These are phyloP conservation scores for Noctua janthina DNA, from an alignment of 2,888 invertebrate species.

Conservation along the genomic window DNA sequence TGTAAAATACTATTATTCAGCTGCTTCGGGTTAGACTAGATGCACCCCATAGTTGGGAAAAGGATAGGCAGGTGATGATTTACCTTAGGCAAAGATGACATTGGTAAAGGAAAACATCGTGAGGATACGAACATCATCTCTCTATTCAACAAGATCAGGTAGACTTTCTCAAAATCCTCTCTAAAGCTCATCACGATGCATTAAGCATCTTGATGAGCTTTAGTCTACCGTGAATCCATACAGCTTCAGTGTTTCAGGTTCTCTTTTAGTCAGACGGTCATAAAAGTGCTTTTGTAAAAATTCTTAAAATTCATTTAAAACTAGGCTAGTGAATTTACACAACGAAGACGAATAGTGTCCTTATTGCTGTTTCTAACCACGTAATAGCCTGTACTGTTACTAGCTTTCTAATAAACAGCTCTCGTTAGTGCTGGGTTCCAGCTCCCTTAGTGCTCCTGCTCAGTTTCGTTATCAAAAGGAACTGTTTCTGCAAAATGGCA, in stretches of 20 bases:
- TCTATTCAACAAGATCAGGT: neutral
- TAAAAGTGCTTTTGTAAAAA: neutral
- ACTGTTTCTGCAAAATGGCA: neutral
- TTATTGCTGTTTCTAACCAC: neutral
- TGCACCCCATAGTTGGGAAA: too few relatives aligned
- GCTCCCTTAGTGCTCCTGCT: neutral
- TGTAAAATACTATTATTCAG: too few relatives aligned
- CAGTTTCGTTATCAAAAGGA: neutral
- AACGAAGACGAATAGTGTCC: slow-evolving; percentile 3
- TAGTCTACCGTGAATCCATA: neutral
- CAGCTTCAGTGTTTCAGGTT: neutral
- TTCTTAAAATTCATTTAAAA: neutral
- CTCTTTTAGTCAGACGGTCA: neutral
- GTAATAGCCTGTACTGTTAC: neutral
- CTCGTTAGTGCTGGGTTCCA: neutral
- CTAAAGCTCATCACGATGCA: too few relatives aligned
- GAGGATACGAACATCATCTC: neutral
- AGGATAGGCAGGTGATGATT: too few relatives aligned
- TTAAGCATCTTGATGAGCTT: neutral
- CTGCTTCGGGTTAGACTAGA: too few relatives aligned
- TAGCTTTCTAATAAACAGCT: neutral
- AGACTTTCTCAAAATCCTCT: neutral
- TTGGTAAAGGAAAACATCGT: neutral
- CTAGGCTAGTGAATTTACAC: neutral
- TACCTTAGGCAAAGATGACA: too few relatives aligned